Evolutionary conservation across 2,888 invertebrate species (phyloP).

Genomic region (Ormyrus nitidulus): DNA sequence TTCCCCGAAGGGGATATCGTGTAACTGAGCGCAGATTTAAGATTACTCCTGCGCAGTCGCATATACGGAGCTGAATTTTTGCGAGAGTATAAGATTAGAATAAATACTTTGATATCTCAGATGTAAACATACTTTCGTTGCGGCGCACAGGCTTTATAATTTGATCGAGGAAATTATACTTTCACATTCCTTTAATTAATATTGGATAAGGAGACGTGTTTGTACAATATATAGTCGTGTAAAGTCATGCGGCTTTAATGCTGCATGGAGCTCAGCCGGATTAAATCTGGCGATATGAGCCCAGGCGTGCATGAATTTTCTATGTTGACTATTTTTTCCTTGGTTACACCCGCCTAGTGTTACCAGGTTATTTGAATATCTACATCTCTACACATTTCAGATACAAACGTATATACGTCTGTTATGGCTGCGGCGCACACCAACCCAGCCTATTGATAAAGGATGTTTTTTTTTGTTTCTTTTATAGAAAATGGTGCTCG

Average conservation of each 20-base stretch:
- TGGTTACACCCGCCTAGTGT: constrained; percentile 26
- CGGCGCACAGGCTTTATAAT: background rate
- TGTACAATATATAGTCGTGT: constrained; percentile 27
- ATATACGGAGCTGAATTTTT: too few relatives aligned
- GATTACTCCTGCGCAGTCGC: too few relatives aligned
- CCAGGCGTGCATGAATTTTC: constrained; percentile 56
- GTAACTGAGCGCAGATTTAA: too few relatives aligned
- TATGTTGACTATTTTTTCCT: constrained; percentile 45
- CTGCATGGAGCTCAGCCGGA: constrained; percentile 42
- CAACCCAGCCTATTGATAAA: background rate
- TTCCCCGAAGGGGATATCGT: too few relatives aligned
- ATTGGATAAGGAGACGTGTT: constrained; percentile 1
- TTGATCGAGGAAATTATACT: background rate
- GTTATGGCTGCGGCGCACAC: constrained; percentile 13
- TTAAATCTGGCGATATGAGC: constrained; percentile 49
- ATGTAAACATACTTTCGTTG: too few relatives aligned
- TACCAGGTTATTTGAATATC: constrained; percentile 56
- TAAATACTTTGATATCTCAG: too few relatives aligned
- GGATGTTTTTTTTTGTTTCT: background rate
- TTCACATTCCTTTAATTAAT: constrained; percentile 44
- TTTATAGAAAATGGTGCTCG: too few relatives aligned
- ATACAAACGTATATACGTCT: constrained; percentile 41
- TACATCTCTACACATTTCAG: constrained; percentile 55
- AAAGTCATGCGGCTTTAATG: constrained; percentile 52
- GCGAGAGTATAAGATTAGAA: too few relatives aligned